Percentiles rank a stretch among this genome's conserved stretches.
Conservation (phyloP, 2,888 invertebrate species). For the Macaria notata region DNA sequence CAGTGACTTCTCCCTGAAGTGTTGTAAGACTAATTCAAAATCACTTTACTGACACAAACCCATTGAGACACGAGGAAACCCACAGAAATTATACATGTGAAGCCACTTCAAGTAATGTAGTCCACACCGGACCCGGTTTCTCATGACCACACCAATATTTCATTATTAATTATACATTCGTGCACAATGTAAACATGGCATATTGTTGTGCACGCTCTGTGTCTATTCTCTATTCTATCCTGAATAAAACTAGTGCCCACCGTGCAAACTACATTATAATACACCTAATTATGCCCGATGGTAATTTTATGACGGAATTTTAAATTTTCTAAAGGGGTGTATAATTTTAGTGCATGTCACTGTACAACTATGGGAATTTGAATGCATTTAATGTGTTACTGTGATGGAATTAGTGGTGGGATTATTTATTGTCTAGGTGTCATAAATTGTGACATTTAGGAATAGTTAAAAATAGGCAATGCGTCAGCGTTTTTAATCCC, state of each 20-base stretch:
- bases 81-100: constrained; percentile 32
- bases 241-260: constrained; percentile 62
- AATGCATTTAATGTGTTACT: constrained; percentile 57
- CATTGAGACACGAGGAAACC: constrained; percentile 29
- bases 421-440: constrained; percentile 49
- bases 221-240: constrained; percentile 42
- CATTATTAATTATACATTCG: constrained; percentile 79
- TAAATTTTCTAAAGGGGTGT: constrained; percentile 59
- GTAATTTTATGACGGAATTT: constrained; percentile 67
- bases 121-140: constrained; percentile 61
- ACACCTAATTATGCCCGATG: constrained; percentile 75
- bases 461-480: constrained; percentile 29
- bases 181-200: constrained; percentile 73
- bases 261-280: constrained; percentile 73
- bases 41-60: constrained; percentile 28
- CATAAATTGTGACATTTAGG: constrained; percentile 42
- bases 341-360: constrained; percentile 56
- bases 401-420: constrained; percentile 58
- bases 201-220: constrained; percentile 48
- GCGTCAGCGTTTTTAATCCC: constrained; percentile 30
- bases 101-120: constrained; percentile 49
- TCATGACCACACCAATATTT: constrained; percentile 72
- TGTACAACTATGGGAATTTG: constrained; percentile 64
- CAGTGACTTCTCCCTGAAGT: constrained; percentile 27
- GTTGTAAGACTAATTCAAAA: constrained; percentile 37